A percentile compares a stretch with the other conserved stretches of the same genome.
Evolutionary conservation across 2,888 invertebrate genomes (phyloP).

Genomic region (Plebejus anna): DNA sequence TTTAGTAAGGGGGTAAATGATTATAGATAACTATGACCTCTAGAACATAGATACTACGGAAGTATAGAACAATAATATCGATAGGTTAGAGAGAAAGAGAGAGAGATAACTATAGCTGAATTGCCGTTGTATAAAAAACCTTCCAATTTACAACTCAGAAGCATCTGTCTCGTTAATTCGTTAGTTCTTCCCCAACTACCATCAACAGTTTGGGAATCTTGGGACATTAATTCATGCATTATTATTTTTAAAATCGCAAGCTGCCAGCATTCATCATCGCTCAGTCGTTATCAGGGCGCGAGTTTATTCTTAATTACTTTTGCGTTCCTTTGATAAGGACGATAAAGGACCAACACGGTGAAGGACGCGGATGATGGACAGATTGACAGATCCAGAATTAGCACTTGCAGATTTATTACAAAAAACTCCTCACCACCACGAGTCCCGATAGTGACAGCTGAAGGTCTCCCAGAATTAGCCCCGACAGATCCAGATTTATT

Average conservation of each 20-base stretch:
- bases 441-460: background rate
- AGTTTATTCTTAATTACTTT: constrained; percentile 19
- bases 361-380: background rate
- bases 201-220: too few species aligned
- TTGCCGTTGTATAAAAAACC: too few species aligned
- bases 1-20: too few species aligned
- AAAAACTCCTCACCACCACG: background rate
- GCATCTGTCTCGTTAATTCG: too few species aligned
- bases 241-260: background rate
- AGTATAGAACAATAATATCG: too few species aligned
- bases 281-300: constrained; percentile 14
- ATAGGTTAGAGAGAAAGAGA: too few species aligned
- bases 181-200: too few species aligned
- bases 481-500: constrained; percentile 6
- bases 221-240: background rate
- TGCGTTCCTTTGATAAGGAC: background rate
- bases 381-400: background rate
- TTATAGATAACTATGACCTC: too few species aligned
- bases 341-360: background rate
- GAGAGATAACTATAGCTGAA: too few species aligned
- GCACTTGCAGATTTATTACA: background rate
- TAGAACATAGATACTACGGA: too few species aligned
- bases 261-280: background rate
- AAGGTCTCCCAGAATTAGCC: constrained; percentile 2
- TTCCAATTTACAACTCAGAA: too few species aligned